phyloP scores from a whole-genome alignment of 2,888 invertebrate genomes.

The Pollenia angustigena region DNA sequence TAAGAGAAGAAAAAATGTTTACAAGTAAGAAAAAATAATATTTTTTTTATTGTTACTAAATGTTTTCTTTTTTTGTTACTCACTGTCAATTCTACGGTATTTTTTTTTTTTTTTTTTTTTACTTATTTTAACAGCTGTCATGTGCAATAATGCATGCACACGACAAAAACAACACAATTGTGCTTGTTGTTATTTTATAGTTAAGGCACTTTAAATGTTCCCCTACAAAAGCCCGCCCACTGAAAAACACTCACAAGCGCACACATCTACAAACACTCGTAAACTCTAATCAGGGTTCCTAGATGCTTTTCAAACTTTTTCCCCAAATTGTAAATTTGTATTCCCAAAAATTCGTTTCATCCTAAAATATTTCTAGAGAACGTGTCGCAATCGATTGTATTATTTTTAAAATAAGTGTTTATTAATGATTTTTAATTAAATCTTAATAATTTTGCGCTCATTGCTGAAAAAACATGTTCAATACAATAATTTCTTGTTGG shows the following conservation, averaged over 20 bases:
- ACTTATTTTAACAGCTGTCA: constrained; percentile 70
- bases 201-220: constrained; percentile 44
- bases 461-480: no score
- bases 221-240: constrained; percentile 11
- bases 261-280: neutral
- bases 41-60: constrained; percentile 36
- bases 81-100: constrained; percentile 57
- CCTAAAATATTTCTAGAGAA: no score
- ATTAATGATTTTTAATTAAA: no score
- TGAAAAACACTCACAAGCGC: neutral
- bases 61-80: constrained; percentile 23
- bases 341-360: no score
- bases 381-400: no score
- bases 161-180: constrained; percentile 15
- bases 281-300: no score
- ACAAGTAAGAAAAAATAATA: constrained; percentile 14
- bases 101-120: no score
- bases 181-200: constrained; percentile 35
- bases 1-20: constrained; percentile 15
- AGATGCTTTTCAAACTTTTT: no score
- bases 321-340: no score
- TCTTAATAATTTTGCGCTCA: no score
- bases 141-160: constrained; percentile 68
- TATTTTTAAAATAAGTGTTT: no score
- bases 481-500: no score